Conservation (phyloP, 2,888 invertebrate genomes). For the Xylota segnis region DNA sequence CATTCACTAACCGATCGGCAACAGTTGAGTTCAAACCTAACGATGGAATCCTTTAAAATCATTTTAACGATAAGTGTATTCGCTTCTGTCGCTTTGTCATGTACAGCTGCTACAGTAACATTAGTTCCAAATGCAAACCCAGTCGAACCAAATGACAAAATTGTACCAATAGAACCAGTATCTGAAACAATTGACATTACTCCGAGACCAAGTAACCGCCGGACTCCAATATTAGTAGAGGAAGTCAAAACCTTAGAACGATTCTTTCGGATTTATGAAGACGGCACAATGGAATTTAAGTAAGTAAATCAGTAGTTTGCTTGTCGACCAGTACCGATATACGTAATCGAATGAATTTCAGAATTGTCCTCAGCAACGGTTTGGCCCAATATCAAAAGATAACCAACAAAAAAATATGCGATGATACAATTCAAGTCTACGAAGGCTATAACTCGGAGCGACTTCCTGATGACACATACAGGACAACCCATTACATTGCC, state of each 20-base stretch:
- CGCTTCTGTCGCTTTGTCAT: neutral
- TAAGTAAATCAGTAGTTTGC: neutral
- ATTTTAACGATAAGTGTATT: neutral
- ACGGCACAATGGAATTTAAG: slow-evolving; percentile 52
- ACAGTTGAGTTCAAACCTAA: neutral
- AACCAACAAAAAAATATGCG: slow-evolving; percentile 28
- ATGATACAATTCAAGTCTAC: slow-evolving; percentile 29
- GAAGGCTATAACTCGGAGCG: slow-evolving; percentile 33
- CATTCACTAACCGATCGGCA: no score
- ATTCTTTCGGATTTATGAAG: slow-evolving; percentile 46
- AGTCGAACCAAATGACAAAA: neutral
- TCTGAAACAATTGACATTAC: neutral
- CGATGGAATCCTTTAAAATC: neutral
- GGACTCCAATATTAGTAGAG: neutral
- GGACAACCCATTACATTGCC: slow-evolving; percentile 44
- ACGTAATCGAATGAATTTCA: neutral
- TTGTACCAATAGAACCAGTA: neutral
- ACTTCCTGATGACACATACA: slow-evolving; percentile 27
- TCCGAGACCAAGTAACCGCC: neutral
- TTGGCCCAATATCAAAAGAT: slow-evolving; percentile 38
- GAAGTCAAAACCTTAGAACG: slow-evolving; percentile 17
- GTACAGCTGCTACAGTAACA: neutral
- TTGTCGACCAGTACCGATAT: no score
- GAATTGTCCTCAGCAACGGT: slow-evolving; percentile 46
- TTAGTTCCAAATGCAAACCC: neutral